phyloP scores from a whole-genome alignment of 2,797 vertebrate genomes.

The Picus viridis region DNA sequence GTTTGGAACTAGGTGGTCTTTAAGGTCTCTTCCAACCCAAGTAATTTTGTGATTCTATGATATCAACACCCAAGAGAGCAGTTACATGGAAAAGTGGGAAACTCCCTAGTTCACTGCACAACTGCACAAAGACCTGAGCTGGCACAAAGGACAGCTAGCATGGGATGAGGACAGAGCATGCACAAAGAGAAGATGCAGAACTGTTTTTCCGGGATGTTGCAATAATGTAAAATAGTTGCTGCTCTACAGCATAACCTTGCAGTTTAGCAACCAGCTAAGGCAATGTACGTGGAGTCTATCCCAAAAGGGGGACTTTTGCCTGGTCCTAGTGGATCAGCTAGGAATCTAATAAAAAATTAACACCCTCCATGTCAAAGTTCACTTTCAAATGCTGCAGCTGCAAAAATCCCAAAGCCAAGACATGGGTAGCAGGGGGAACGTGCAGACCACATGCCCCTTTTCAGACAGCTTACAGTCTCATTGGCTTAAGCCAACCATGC shows the following conservation, averaged over 20 bases:
- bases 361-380: neutral
- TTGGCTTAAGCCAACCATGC: neutral
- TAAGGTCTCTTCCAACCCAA: neutral
- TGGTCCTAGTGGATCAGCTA: fast-evolving
- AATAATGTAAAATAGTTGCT: neutral
- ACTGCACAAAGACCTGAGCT: neutral
- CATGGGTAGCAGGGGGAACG: neutral
- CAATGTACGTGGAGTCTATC: neutral
- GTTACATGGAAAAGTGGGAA: neutral
- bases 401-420: neutral
- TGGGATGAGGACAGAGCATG: neutral
- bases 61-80: neutral
- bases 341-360: neutral
- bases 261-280: neutral
- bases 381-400: neutral
- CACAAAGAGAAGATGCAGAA: neutral
- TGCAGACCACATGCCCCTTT: neutral
- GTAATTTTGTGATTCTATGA: neutral
- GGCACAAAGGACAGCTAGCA: neutral
- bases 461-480: neutral
- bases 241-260: neutral
- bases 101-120: neutral
- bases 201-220: neutral
- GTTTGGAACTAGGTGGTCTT: neutral
- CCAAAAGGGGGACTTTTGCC: neutral